Base-by-base conservation (phyloP, 2,113 vertebrate genomes). In the Chaetura pelagica region DNA sequence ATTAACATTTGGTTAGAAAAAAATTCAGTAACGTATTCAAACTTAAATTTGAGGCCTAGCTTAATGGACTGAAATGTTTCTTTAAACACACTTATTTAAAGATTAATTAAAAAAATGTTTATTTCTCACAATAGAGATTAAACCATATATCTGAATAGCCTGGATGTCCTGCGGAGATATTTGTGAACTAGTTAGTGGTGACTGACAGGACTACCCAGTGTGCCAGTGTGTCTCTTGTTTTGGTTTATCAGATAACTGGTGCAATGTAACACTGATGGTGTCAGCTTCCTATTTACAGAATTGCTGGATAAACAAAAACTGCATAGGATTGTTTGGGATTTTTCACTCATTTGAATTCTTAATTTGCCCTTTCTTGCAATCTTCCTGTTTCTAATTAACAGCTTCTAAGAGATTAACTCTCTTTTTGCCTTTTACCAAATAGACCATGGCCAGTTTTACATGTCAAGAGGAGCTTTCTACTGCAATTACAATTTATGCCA, bases 361-460 rank as follows among this genome's bases (percentile, higher is more conserved):
- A 96, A 97, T 97, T 96, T 96, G 75, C 89, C 90, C 64, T 92
- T 88, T 85, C 90, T 94, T 96, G 90, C 87, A 84, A 61, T 35
- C 48, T 89, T 63, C 49, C 97, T 98, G 97, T 90, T 98, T 98
- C 85, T 93, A 97, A 97, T 98, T 98, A 98, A 87, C 95, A 96
- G 91, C 29, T 84, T 72, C 90, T 92, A 95, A 95, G 82, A 57
- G 44, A 44, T 95, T 94, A 96, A 78, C 80, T 88, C 89, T 66
- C 74, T 61, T 92, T 82, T 73, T 80, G 81, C 68, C 74, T 91
- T 96, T 96, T 93, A 87, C 82, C 32, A 90, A 97, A 87, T 34
- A 93, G 72, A 79, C 68, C 44, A 68, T 14, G 57, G 52, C 21
- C 18, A 68, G 34, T 76, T 91, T 48, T 69, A 76, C 19, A 44